Percentiles rank a stretch among this genome's conserved stretches.
Conservation (phyloP, 2,113 vertebrate species). For the Addax nasomaculatus region DNA sequence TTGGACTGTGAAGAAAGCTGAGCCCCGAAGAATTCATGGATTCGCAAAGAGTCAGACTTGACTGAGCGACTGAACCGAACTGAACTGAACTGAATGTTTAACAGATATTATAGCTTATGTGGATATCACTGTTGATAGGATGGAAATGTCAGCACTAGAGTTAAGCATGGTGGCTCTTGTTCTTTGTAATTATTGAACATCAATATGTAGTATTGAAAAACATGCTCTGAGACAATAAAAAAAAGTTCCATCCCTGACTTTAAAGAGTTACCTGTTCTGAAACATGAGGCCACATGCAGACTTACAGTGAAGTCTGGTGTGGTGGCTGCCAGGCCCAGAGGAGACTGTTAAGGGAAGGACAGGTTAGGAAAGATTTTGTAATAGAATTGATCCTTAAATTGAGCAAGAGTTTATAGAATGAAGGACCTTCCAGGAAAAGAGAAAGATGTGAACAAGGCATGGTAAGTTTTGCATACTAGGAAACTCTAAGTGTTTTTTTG, state of each 20-base stretch:
- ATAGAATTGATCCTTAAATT: not conserved
- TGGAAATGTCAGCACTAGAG: not conserved
- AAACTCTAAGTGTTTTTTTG: not conserved
- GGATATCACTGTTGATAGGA: not conserved
- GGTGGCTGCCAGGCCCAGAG: fast-evolving
- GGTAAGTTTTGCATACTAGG: not conserved
- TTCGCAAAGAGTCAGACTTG: too few species aligned
- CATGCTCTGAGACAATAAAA: not conserved
- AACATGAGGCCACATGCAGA: not conserved
- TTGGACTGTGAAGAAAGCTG: too few species aligned
- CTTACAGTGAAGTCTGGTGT: not conserved
- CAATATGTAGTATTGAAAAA: not conserved
- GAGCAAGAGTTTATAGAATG: not conserved
- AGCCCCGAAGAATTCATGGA: fast-evolving
- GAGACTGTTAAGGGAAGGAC: not conserved
- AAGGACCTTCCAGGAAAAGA: not conserved
- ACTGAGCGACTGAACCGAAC: too few species aligned
- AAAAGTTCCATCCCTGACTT: not conserved
- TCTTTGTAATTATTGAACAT: not conserved
- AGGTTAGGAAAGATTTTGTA: not conserved
- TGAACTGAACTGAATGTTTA: too few species aligned
- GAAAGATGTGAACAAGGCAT: not conserved
- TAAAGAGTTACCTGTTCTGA: not conserved
- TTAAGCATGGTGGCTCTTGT: not conserved
- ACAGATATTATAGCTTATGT: not conserved